Evolutionary conservation across 2,113 vertebrate species (phyloP), one percentile per base, ranked within the genome.

Genomic region (Furnarius figulus): DNA sequence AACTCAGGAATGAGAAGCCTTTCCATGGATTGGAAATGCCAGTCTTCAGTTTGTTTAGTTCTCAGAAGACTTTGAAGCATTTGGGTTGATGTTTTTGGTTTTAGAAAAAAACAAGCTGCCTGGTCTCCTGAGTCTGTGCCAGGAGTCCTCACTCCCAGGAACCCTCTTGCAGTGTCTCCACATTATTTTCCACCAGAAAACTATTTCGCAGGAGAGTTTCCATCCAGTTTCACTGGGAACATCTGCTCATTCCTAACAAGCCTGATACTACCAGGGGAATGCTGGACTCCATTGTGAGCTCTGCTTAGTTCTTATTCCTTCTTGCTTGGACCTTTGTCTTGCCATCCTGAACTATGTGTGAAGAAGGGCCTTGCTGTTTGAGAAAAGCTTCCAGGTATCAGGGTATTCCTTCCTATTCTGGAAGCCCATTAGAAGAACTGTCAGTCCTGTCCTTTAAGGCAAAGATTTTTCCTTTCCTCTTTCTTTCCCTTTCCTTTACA

Each of bases 401-500:
- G 63, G 25, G 27, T 63, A 77, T 77, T 92, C 70, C 14, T 24
- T 86, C 53, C 89, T 80, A 9, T 82, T 94, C 81, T 74, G 18
- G 81, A 76, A 67, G 31, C 25, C 68, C 59, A 10, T 0, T 0
- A 65, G 31, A 68, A 87, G 86, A 96, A 94, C 78, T 95, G 89
- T 82, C 21, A 6, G 50, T 87, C 44, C 79, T 91, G 81, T 85
- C 58, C 67, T 95, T 96, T 85, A 62, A 91, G 47, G 46, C 74
- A 73, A 85, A 70, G 44, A 56, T 58, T 82, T 93, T 89, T 66
- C 63, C 83, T 21, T 23, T n/a, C 14, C 27, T 62, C 46, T 81
- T 92, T 90, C 53, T 82, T 92, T 87, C 53, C 42, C 27, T 97
- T 96, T 95, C 65, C 90, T 95, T 91, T 96, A 98, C 97, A 98